A percentile compares a stretch with the other conserved stretches of the same genome.
phyloP scores from a whole-genome alignment of 2,888 invertebrate species.

The Yponomeuta plumbellus region DNA sequence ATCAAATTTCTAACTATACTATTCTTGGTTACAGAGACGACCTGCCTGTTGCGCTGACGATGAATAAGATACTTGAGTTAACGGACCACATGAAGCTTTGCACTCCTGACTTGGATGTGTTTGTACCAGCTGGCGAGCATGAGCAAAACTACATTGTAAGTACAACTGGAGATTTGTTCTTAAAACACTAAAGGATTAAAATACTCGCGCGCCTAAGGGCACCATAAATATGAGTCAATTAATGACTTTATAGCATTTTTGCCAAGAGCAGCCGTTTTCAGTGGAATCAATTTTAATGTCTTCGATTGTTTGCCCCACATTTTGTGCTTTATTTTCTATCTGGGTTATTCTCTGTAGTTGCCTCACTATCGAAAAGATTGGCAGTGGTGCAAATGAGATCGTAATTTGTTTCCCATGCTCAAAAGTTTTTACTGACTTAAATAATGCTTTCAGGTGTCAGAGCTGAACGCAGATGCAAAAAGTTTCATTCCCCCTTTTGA shows the following conservation, averaged over 20 bases:
- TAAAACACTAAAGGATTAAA: neutral
- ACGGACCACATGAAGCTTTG: neutral
- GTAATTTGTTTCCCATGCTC: too few species aligned
- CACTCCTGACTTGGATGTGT: neutral
- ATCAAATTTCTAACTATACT: too few species aligned
- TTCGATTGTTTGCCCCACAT: too few species aligned
- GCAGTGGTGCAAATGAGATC: too few species aligned
- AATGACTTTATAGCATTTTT: neutral
- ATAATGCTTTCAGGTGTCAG: slow-evolving; percentile 39
- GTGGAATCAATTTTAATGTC: too few species aligned
- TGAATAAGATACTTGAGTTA: neutral
- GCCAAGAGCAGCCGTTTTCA: neutral
- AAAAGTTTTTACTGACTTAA: neutral
- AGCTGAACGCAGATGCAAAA: slow-evolving; percentile 49
- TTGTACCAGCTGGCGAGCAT: neutral
- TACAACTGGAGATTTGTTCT: neutral
- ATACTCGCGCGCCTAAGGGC: too few species aligned
- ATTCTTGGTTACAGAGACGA: slow-evolving; percentile 25
- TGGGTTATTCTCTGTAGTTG: too few species aligned
- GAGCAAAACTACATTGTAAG: neutral
- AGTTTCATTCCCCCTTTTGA: slow-evolving; percentile 58
- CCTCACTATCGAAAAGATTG: too few species aligned
- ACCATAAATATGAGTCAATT: too few species aligned
- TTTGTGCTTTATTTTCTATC: too few species aligned
- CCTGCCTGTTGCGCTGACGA: slow-evolving; percentile 11